A percentile compares a stretch with the other conserved stretches of the same genome.
phyloP scores from a whole-genome alignment of 2,888 invertebrate species.

The Cheilosia vulpina region DNA sequence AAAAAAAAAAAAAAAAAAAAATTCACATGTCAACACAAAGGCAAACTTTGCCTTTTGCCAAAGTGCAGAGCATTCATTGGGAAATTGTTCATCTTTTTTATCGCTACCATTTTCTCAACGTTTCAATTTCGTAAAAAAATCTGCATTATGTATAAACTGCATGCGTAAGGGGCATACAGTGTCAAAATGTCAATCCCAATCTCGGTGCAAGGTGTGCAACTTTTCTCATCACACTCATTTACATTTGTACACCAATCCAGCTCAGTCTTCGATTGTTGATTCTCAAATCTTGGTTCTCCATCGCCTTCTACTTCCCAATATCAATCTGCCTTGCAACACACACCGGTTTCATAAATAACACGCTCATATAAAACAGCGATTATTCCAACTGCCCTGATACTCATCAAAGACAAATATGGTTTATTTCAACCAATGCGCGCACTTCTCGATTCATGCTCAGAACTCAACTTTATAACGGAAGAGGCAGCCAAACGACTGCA shows the following conservation, averaged over 20 bases:
- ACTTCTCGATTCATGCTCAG: no score
- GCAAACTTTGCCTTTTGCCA: not conserved
- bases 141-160: not conserved
- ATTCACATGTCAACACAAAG: slow-evolving; percentile 6
- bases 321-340: no score
- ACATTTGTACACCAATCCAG: not conserved
- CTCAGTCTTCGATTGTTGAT: not conserved
- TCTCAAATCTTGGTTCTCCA: not conserved
- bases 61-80: slow-evolving; percentile 7
- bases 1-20: no score
- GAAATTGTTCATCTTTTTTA: slow-evolving; percentile 12
- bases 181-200: not conserved
- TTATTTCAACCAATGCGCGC: not conserved
- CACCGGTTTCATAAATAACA: no score
- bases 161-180: not conserved
- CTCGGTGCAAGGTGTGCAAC: slow-evolving; percentile 11
- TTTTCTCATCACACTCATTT: slow-evolving; percentile 5
- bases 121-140: not conserved
- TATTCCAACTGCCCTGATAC: no score
- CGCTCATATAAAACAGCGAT: no score
- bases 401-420: not conserved
- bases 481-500: no score
- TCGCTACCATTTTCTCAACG: slow-evolving; percentile 7
- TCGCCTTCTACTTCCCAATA: not conserved
- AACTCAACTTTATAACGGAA: no score